These are phyloP conservation scores for Lanius ludovicianus DNA, from an alignment of 2,113 vertebrate species.

Conservation along the genomic window DNA sequence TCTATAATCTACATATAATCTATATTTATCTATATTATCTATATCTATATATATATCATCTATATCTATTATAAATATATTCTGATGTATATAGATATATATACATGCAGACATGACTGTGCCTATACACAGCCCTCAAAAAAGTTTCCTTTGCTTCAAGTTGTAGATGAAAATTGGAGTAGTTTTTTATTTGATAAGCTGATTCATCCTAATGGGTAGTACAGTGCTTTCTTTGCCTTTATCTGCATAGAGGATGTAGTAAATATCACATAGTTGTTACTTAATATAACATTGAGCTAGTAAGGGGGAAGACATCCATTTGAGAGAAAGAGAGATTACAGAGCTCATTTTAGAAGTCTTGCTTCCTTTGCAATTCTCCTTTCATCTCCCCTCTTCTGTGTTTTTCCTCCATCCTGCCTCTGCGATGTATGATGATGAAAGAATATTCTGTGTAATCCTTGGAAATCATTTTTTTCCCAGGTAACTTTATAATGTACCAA, in stretches of 20 bases:
- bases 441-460: slow-evolving; percentile 26
- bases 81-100: neutral
- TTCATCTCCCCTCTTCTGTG: slow-evolving; percentile 52
- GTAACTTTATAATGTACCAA: slow-evolving; percentile 39
- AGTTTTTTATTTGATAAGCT: neutral
- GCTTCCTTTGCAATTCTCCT: slow-evolving; percentile 36
- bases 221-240: neutral
- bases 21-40: no score
- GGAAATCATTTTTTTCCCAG: neutral
- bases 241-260: neutral
- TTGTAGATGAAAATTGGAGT: neutral
- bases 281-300: neutral
- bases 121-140: neutral
- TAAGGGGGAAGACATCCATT: neutral
- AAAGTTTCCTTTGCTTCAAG: neutral
- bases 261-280: neutral
- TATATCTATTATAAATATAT: no score
- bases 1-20: no score
- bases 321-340: slow-evolving; percentile 13
- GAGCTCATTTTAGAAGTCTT: slow-evolving; percentile 16
- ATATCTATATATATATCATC: no score
- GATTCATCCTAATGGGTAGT: neutral
- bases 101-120: accelerated
- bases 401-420: neutral
- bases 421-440: slow-evolving; percentile 61